Percentiles rank a stretch among this genome's conserved stretches.
Conservation (phyloP, 2,888 invertebrate genomes). For the Eupithecia subumbrata region DNA sequence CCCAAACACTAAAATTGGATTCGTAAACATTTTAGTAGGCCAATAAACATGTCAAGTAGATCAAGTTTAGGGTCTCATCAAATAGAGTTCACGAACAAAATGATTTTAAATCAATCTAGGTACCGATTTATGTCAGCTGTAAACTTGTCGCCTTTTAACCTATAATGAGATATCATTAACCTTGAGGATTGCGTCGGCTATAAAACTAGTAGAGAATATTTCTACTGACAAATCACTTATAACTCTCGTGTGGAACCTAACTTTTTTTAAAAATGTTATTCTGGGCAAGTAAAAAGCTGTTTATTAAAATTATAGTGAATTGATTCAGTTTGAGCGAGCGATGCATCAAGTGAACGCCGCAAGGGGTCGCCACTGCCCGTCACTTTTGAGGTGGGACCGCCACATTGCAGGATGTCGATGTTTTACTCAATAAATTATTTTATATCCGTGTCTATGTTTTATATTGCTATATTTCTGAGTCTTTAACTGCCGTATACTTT, state of each 20-base stretch:
- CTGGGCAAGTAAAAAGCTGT: conserved; percentile 36
- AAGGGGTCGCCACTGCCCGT: conserved; percentile 71
- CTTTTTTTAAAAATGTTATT: background rate
- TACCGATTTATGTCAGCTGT: conserved; percentile 66
- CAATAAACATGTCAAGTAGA: conserved; percentile 66
- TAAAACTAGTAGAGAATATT: background rate
- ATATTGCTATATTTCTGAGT: background rate
- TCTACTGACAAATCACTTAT: background rate
- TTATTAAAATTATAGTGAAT: conserved; percentile 55
- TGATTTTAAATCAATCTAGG: conserved; percentile 64
- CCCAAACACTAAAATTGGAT: conserved; percentile 38
- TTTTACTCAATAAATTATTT: conserved; percentile 42
- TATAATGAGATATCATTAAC: conserved; percentile 68
- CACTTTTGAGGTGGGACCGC: conserved; percentile 57
- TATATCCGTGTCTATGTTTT: conserved; percentile 13
- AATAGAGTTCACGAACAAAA: conserved; percentile 63
- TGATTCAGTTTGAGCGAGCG: conserved; percentile 65
- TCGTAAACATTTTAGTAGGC: conserved; percentile 53
- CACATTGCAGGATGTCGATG: conserved; percentile 55
- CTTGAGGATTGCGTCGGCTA: conserved; percentile 51
- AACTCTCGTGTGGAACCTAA: background rate
- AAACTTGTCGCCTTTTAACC: conserved; percentile 70
- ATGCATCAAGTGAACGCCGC: conserved; percentile 80
- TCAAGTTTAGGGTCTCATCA: conserved; percentile 58
- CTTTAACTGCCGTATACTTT: background rate